phyloP scores from a whole-genome alignment of 2,797 vertebrate genomes.

The Rhabdomys pumilio region DNA sequence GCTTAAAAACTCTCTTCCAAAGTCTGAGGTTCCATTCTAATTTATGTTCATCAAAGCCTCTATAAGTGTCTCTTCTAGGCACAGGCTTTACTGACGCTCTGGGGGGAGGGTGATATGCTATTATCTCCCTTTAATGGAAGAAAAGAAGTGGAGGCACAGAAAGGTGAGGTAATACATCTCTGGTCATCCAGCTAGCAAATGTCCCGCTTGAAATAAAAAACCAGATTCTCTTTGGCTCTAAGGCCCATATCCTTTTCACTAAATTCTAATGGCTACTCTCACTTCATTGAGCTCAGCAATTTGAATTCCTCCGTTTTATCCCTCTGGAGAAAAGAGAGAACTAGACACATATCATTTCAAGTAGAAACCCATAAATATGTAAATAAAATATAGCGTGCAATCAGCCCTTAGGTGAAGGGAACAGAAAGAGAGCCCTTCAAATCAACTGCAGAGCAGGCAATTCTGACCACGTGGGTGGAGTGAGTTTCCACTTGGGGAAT shows the following conservation, averaged over 20 bases:
- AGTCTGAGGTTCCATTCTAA: not conserved
- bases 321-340: conserved; percentile 60
- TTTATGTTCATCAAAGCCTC: not conserved
- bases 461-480: not conserved
- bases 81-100: not conserved
- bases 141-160: conserved; percentile 44
- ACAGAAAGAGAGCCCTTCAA: not conserved
- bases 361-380: conserved; percentile 76
- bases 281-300: conserved; percentile 44
- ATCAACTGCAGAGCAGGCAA: not conserved
- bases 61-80: conserved; percentile 4
- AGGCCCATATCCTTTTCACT: conserved; percentile 60
- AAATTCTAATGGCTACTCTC: conserved; percentile 55
- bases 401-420: conserved; percentile 52
- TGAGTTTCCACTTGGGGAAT: not conserved
- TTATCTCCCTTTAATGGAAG: not conserved
- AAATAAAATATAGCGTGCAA: conserved; percentile 75
- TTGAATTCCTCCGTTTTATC: conserved; percentile 72
- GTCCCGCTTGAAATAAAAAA: conserved; percentile 47
- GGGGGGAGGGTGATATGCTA: not conserved
- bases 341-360: conserved; percentile 62
- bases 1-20: not conserved
- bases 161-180: not conserved
- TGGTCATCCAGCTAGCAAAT: not conserved
- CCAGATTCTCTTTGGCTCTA: conserved; percentile 47